phyloP scores from a whole-genome alignment of 2,113 vertebrate species.

The Sphyrna mokarran region DNA sequence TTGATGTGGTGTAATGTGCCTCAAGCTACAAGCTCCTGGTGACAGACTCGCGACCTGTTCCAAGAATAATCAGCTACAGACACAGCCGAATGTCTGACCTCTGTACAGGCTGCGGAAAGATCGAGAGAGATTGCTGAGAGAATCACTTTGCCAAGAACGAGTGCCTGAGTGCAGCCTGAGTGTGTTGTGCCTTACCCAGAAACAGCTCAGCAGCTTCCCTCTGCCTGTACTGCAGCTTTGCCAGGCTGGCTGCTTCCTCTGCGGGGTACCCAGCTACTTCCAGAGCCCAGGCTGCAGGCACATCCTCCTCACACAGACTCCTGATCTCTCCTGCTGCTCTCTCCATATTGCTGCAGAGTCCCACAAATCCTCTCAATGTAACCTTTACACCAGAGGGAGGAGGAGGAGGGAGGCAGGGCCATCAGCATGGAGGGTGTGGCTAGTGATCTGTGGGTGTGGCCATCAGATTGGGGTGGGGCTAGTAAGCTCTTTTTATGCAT shows the following conservation, averaged over 20 bases:
- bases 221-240: neutral
- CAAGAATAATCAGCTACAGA: too few species aligned
- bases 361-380: neutral
- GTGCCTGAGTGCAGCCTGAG: neutral
- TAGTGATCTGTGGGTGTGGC: too few species aligned
- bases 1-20: too few species aligned
- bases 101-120: too few species aligned
- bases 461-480: neutral
- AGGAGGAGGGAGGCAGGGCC: neutral
- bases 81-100: too few species aligned
- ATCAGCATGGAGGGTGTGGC: neutral
- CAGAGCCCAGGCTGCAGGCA: neutral
- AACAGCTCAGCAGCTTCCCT: neutral
- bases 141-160: too few species aligned
- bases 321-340: neutral
- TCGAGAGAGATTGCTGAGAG: too few species aligned
- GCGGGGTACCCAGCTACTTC: neutral
- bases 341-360: neutral
- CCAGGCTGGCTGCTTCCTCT: conserved; percentile 14
- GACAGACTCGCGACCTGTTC: too few species aligned
- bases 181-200: neutral
- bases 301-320: neutral
- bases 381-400: neutral
- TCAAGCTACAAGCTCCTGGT: too few species aligned
- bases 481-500: too few species aligned